Conservation (phyloP, 2,797 vertebrate species). For the Chrosomus eos region DNA sequence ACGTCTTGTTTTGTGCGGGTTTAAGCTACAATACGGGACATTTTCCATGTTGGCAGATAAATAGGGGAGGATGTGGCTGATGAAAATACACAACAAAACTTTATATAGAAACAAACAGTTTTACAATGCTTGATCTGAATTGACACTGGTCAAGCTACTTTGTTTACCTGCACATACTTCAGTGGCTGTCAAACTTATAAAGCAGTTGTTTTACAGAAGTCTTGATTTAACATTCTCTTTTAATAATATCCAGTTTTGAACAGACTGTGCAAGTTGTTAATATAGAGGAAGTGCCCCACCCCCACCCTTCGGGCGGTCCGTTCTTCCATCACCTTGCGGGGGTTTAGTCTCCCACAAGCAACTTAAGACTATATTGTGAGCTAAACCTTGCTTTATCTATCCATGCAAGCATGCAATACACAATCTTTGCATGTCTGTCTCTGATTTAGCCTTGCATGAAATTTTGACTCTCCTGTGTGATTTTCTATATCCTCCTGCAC, state of each 20-base stretch:
- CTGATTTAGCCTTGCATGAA: background rate
- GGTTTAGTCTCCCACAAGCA: background rate
- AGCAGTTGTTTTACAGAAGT: background rate
- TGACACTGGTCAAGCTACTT: background rate
- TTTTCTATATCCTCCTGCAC: background rate
- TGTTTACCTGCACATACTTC: background rate
- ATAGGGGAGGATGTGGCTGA: background rate
- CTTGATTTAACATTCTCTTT: background rate
- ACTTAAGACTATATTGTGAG: background rate
- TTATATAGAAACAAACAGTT: background rate
- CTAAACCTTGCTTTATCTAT: background rate
- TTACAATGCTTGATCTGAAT: background rate
- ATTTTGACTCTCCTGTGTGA: background rate
- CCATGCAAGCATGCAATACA: background rate
- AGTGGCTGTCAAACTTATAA: background rate
- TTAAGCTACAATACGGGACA: background rate
- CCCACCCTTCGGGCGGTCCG: too few relatives aligned
- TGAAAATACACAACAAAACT: conserved; percentile 2
- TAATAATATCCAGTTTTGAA: background rate
- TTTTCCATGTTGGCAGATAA: conserved; percentile 18
- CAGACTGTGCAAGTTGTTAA: background rate
- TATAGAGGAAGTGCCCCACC: too few relatives aligned
- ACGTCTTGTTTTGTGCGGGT: conserved; percentile 17
- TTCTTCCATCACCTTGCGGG: background rate
- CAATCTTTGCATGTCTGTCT: conserved; percentile 4